phyloP scores from a whole-genome alignment of 2,113 vertebrate species.

The Bubalus kerabau region DNA sequence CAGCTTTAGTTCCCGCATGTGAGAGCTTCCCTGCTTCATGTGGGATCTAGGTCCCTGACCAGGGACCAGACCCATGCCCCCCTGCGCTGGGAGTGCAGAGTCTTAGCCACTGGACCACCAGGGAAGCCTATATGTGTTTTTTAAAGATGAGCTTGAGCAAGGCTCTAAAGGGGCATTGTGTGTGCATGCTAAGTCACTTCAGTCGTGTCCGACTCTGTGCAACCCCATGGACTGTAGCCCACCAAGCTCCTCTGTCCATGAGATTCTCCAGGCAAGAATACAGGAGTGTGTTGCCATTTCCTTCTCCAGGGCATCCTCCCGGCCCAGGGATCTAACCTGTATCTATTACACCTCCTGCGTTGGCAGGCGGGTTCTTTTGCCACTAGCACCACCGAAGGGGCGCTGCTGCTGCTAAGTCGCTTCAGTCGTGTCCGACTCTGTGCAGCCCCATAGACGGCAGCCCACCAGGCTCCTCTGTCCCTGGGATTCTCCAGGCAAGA shows the following conservation, averaged over 20 bases:
- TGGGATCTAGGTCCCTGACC: neutral
- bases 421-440: too few relatives aligned
- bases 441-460: too few relatives aligned
- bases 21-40: neutral
- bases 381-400: neutral
- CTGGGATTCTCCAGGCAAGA: too few relatives aligned
- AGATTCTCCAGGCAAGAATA: neutral
- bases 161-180: neutral
- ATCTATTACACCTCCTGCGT: neutral
- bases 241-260: neutral
- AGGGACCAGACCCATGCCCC: neutral
- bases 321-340: neutral
- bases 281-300: neutral
- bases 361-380: neutral
- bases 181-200: neutral
- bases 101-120: neutral
- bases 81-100: accelerated
- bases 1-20: neutral
- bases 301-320: neutral
- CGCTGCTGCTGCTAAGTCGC: too few relatives aligned
- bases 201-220: neutral
- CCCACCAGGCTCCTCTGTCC: too few relatives aligned
- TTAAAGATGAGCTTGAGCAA: neutral
- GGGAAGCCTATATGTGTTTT: neutral
- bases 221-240: neutral